phyloP scores from a whole-genome alignment of 2,113 vertebrate species.

The Protomyctophum bolini region DNA sequence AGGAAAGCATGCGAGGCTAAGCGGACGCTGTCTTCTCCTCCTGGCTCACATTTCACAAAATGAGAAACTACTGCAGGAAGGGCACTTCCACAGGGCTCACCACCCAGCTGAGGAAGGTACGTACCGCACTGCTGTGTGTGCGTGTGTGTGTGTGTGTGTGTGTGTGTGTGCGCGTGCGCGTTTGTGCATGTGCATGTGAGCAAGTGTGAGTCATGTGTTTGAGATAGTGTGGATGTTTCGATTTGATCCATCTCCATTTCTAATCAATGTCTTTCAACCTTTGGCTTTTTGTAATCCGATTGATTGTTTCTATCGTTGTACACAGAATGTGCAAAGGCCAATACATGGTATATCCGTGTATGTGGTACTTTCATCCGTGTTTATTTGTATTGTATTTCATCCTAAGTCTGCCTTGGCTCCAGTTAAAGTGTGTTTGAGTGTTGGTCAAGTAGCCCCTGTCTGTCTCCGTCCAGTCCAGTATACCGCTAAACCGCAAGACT shows the following conservation, averaged over 20 bases:
- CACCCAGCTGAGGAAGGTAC: constrained; percentile 78
- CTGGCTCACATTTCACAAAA: constrained; percentile 77
- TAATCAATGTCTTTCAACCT: no score
- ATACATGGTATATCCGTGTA: constrained; percentile 15
- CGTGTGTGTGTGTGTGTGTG: constrained; percentile 13
- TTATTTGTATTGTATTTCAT: constrained; percentile 29
- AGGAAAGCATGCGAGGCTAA: constrained; percentile 66
- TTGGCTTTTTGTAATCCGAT: no score
- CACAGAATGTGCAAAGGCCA: background rate
- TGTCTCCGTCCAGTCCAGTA: constrained; percentile 33
- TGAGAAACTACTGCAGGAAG: constrained; percentile 66
- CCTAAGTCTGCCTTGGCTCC: constrained; percentile 17
- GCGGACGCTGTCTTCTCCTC: constrained; percentile 73
- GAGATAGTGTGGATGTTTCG: background rate
- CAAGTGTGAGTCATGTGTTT: constrained; percentile 6
- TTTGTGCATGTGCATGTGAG: constrained; percentile 21
- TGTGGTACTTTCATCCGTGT: constrained; percentile 28
- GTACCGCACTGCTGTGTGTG: background rate
- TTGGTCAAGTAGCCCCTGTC: constrained; percentile 36
- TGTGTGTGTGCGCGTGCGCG: constrained; percentile 26
- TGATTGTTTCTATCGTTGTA: no score
- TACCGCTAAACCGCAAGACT: constrained; percentile 30
- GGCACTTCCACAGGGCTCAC: constrained; percentile 72
- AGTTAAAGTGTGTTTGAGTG: constrained; percentile 29
- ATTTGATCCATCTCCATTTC: no score